phyloP scores from a whole-genome alignment of 2,888 invertebrate species.

The Pyrgus malvae region DNA sequence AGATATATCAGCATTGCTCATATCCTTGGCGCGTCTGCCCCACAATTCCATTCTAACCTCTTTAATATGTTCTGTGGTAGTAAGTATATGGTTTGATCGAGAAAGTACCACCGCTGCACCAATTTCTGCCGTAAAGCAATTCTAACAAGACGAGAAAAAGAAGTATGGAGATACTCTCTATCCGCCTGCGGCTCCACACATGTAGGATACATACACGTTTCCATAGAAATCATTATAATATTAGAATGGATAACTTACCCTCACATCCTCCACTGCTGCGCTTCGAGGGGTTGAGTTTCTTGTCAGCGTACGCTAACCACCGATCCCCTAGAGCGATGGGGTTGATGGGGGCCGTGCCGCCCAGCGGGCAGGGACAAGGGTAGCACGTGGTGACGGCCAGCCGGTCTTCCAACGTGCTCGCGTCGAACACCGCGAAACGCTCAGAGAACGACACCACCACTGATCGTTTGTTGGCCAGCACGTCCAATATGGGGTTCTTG shows the following conservation, averaged over 20 bases:
- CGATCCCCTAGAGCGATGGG: slow-evolving; percentile 93
- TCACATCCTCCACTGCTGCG: slow-evolving; percentile 93
- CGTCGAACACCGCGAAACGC: slow-evolving; percentile 95
- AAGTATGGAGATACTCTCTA: too few species aligned
- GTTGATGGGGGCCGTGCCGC: slow-evolving; percentile 78
- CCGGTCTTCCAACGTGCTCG: slow-evolving; percentile 92
- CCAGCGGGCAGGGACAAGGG: slow-evolving; percentile 89
- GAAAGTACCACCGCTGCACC: too few species aligned
- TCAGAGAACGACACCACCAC: slow-evolving; percentile 94
- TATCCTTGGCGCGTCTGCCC: too few species aligned
- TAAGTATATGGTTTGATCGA: too few species aligned
- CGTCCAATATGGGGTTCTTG: slow-evolving; percentile 93
- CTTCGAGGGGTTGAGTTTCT: slow-evolving; percentile 88
- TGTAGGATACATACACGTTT: too few species aligned
- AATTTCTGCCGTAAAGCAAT: too few species aligned
- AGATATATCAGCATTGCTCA: too few species aligned
- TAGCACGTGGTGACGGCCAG: slow-evolving; percentile 94
- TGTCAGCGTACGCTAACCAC: slow-evolving; percentile 94
- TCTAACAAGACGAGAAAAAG: too few species aligned
- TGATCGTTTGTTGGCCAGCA: slow-evolving; percentile 93
- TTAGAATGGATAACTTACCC: slow-evolving; percentile 58
- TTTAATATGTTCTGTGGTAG: too few species aligned
- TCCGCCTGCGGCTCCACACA: too few species aligned
- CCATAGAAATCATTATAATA: too few species aligned
- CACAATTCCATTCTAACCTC: too few species aligned